phyloP scores from a whole-genome alignment of 2,797 vertebrate species.

The Diglossa cyanea region DNA sequence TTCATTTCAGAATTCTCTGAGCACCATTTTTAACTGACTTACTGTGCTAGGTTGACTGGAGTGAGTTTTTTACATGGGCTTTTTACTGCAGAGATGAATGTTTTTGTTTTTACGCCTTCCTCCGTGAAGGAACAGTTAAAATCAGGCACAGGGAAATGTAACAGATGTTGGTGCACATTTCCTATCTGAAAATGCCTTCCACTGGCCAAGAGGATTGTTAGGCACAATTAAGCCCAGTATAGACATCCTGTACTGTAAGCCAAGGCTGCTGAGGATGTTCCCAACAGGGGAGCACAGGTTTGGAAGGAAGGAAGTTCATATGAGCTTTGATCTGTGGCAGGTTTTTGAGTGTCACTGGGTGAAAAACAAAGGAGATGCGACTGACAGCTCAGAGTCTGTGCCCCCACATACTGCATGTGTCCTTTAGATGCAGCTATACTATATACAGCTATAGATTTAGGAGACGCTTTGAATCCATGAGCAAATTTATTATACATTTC shows the following conservation, averaged over 20 bases:
- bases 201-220: conserved; percentile 13
- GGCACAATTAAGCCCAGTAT: conserved; percentile 45
- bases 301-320: neutral
- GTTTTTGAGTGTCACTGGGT: neutral
- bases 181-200: conserved; percentile 38
- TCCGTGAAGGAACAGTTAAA: conserved; percentile 13
- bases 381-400: neutral
- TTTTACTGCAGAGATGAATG: neutral
- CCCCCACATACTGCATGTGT: accelerated
- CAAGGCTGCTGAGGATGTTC: neutral
- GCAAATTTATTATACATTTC: neutral
- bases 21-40: neutral
- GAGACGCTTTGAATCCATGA: neutral
- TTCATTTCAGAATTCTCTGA: neutral
- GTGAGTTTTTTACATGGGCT: neutral
- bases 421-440: neutral
- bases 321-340: neutral
- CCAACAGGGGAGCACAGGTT: neutral
- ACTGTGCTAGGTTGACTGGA: neutral
- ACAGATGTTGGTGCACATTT: conserved; percentile 42
- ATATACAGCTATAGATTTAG: neutral
- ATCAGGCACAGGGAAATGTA: neutral
- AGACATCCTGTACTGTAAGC: conserved; percentile 17
- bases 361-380: neutral
- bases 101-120: neutral